Evolutionary conservation across 2,888 invertebrate species (phyloP).

Genomic region (Esperia sulphurella): DNA sequence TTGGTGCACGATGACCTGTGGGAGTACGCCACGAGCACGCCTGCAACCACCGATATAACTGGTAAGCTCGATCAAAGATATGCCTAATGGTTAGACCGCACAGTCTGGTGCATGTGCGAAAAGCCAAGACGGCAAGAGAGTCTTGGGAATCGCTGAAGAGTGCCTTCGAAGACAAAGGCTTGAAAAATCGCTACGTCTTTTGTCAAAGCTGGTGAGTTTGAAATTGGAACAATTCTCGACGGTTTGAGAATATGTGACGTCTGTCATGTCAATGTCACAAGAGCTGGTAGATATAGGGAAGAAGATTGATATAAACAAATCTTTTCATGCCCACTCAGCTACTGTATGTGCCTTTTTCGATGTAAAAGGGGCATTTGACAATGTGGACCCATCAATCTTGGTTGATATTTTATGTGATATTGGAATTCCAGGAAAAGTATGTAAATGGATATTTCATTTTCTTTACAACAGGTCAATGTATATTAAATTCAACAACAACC

Average conservation of each 20-base stretch:
- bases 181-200: background rate
- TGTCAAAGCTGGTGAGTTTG: background rate
- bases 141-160: background rate
- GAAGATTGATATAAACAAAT: background rate
- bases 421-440: too few species aligned
- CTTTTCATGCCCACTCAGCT: too few species aligned
- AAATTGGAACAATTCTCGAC: background rate
- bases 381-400: too few species aligned
- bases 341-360: too few species aligned
- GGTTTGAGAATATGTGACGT: background rate
- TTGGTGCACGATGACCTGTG: background rate
- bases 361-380: too few species aligned
- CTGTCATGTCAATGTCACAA: background rate
- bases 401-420: too few species aligned
- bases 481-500: too few species aligned
- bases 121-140: background rate
- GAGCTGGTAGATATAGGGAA: background rate
- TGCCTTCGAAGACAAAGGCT: background rate
- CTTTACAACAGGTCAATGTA: too few species aligned
- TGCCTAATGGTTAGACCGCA: background rate
- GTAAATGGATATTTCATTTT: too few species aligned
- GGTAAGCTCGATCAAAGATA: background rate
- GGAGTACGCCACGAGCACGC: background rate
- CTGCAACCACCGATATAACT: background rate
- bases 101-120: background rate